phyloP scores from a whole-genome alignment of 2,113 vertebrate species.

The Perca schrenkii region DNA sequence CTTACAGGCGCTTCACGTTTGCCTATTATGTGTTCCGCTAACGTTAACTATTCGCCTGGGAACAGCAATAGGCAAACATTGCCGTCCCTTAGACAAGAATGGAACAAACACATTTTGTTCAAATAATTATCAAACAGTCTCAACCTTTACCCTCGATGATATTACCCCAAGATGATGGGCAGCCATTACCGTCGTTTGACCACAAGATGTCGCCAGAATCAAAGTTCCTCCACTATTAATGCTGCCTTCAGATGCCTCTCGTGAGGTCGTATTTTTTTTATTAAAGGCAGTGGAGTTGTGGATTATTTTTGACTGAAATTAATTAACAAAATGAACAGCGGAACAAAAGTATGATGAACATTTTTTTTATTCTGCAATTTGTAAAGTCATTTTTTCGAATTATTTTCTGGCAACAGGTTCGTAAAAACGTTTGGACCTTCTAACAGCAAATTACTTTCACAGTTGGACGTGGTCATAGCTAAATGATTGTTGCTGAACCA shows the following conservation, averaged over 20 bases:
- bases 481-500: not conserved
- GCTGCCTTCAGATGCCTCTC: conserved; percentile 12
- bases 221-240: fast-evolving
- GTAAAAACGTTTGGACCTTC: not conserved
- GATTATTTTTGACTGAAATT: not conserved
- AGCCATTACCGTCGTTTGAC: not conserved
- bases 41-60: not conserved
- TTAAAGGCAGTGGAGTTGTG: not conserved
- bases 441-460: not conserved
- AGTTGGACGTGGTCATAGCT: not conserved
- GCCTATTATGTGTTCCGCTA: not conserved
- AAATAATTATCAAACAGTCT: not conserved
- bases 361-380: not conserved
- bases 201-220: conserved; percentile 62
- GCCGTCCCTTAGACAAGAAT: not conserved
- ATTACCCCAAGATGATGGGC: not conserved
- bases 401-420: not conserved
- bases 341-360: not conserved
- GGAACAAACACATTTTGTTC: not conserved
- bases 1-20: not conserved
- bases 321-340: not conserved
- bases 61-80: not conserved
- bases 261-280: fast-evolving
- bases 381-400: not conserved
- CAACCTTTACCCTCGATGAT: not conserved